Evolutionary conservation across 2,113 vertebrate species (phyloP), one percentile per base, ranked within the genome.

Genomic region (Limnothrissa miodon): DNA sequence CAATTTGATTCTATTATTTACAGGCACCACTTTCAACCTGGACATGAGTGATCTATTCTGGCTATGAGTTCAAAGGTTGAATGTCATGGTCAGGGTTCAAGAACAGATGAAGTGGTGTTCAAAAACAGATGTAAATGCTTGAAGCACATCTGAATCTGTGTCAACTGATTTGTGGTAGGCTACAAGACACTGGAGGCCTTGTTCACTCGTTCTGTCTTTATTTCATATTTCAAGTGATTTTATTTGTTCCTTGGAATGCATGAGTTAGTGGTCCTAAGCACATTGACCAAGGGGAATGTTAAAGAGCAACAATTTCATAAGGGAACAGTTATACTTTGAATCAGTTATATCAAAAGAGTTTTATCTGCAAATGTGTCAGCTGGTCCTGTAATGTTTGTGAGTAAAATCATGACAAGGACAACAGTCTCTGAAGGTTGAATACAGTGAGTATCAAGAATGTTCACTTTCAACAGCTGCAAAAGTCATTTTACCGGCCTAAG

Each of bases 51-150:
- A 70, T 36, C 59, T 70, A 15, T 36, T 70, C 62, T 70, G 33
- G 29, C 62, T 17, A 10, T 70, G 62, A 36, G 62, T 11, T 70
- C 62, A 70, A 70, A 70, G 62, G 62, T 70, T 70, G 62, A 70
- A 70, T 21, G 62, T 13, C 25, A 70, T 36, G 62, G 10, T 36
- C 62, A 36, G 25, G 11, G 13, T n/a, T n/a, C n/a, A n/a, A n/a
- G n/a, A n/a, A n/a, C n/a, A 33, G 3, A 70, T 4, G 62, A 11
- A 11, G 33, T 29, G 36, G 29, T 70, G 62, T 36, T 70, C 62
- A 70, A 29, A 29, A 70, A 17, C 29, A 70, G 25, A 33, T 70
- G 62, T 70, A 70, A 70, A 70, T 36, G 62, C 62, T 70, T 10
- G 11, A 11, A 36, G 25, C 62, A 70, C 6, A 53, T 53, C 51